Percentiles rank a stretch among this genome's conserved stretches.
These are phyloP conservation scores for Corvus moneduloides DNA, from an alignment of 2,113 vertebrate genomes.

Conservation along the genomic window DNA sequence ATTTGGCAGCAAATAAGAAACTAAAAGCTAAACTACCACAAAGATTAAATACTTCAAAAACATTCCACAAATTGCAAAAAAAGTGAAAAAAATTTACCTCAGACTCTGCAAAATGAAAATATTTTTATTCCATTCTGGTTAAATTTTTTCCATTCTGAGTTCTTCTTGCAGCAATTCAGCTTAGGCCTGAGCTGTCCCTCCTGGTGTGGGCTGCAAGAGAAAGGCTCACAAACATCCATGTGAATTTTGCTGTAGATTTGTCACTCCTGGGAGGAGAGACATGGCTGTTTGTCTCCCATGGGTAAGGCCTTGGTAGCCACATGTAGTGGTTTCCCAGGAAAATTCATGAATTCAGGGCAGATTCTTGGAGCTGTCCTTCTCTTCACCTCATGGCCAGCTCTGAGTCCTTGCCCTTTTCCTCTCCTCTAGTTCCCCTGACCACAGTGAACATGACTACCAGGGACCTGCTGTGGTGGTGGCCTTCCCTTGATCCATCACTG, in stretches of 20 bases:
- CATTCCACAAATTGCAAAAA: constrained; percentile 21
- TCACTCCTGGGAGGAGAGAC: neutral
- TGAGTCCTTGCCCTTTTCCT: neutral
- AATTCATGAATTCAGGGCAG: neutral
- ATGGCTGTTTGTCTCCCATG: rapidly evolving
- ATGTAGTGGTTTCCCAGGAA: neutral
- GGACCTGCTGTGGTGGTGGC: rapidly evolving
- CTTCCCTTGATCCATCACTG: neutral
- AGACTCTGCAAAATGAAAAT: neutral
- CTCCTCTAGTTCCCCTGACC: neutral
- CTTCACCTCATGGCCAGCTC: neutral
- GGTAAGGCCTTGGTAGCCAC: neutral
- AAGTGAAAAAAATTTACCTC: neutral
- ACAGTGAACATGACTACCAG: neutral
- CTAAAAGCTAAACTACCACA: neutral
- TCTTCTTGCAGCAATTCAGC: neutral
- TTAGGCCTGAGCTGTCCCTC: neutral
- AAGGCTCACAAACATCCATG: neutral
- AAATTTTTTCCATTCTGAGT: neutral
- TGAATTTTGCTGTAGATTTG: neutral
- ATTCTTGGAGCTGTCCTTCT: neutral
- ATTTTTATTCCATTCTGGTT: constrained; percentile 2
- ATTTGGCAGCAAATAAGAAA: constrained; percentile 36
- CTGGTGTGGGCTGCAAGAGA: neutral
- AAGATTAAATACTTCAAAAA: constrained; percentile 5